Base-by-base conservation (phyloP, 2,113 vertebrate species). In the Gracilinanus agilis region DNA sequence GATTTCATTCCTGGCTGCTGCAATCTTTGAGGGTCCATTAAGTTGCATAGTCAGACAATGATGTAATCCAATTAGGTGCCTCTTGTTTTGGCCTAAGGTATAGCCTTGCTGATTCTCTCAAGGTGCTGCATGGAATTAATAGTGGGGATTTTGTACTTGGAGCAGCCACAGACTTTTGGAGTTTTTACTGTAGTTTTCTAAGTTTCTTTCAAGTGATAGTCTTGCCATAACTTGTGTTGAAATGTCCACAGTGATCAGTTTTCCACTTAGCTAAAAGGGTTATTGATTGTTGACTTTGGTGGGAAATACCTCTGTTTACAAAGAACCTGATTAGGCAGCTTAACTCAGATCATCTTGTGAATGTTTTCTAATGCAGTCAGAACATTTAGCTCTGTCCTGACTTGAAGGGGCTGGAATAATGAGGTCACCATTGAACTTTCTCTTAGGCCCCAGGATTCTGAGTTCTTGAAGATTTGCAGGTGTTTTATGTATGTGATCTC, bases 31-130 rank as follows among this genome's bases (percentile, higher is more conserved):
- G 55, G 56, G 34, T 89, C 91, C 55, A 0, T 93, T 55, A 61
- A 44, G 54, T n/a, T 56, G 12, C 93, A 55, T 94, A 90, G 94
- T 90, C 91, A 94, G 92, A 96, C 56, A 29, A 6, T 96, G 94
- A 90, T 93, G 54, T 94, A 44, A 95, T 92, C 54, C 21, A 54
- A 0, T 58, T 16, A 92, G 54, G 53, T 93, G 95, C 90, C 90
- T 92, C 12, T n/a, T 24, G 40, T 90, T 61, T 94, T 93, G 91
- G 44, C 55, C 24, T 90, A 54, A 34, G 83, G 23, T 61, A 21
- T 44, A 6, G 89, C 55, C 55, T 13, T 75, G 49, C 49, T 44
- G 34, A 3, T 40, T 54, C 29, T 88, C 91, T 96, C 53, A 44
- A 67, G 67, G 93, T 34, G 49, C 58, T 54, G 53, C 58, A 23